Evolutionary conservation across 2,888 invertebrate species (phyloP).

Genomic region (Scaptomyza caliginosa): DNA sequence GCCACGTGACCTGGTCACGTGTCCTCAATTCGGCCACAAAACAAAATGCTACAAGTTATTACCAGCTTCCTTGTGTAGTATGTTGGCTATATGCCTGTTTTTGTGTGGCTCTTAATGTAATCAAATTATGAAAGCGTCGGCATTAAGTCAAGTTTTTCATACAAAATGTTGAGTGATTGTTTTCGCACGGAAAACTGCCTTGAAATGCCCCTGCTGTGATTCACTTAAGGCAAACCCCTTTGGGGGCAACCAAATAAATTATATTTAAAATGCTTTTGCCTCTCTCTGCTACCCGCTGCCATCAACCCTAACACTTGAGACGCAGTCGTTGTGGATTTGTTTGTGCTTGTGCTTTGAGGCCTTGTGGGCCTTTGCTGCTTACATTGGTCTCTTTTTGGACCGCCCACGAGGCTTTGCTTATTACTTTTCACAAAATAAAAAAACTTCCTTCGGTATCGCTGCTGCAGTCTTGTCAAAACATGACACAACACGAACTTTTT

Average conservation of each 20-base stretch:
- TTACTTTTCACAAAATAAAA: slow-evolving; percentile 68
- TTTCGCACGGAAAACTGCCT: slow-evolving; percentile 52
- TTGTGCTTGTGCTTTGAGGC: slow-evolving; percentile 19
- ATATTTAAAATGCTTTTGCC: slow-evolving; percentile 65
- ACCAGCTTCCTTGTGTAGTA: neutral
- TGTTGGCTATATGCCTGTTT: neutral
- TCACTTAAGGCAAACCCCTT: slow-evolving; percentile 72
- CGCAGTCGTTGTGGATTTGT: slow-evolving; percentile 24
- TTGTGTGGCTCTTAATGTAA: slow-evolving; percentile 67
- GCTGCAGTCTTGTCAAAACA: slow-evolving; percentile 54
- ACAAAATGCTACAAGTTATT: slow-evolving; percentile 59
- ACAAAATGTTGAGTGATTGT: slow-evolving; percentile 78
- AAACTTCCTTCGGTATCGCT: slow-evolving; percentile 51
- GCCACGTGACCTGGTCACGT: slow-evolving; percentile 81
- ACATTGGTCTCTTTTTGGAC: slow-evolving; percentile 53
- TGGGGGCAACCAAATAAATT: slow-evolving; percentile 69
- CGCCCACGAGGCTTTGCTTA: slow-evolving; percentile 74
- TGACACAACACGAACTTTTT: slow-evolving; percentile 78
- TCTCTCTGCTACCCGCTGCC: slow-evolving; percentile 17
- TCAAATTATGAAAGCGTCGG: slow-evolving; percentile 74
- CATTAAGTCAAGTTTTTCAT: slow-evolving; percentile 75
- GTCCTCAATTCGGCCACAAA: slow-evolving; percentile 72
- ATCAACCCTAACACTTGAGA: slow-evolving; percentile 52
- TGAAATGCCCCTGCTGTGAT: slow-evolving; percentile 69
- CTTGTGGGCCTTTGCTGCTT: no score